Base-by-base conservation (phyloP, 2,113 vertebrate species). In the Chaetops frenatus region DNA sequence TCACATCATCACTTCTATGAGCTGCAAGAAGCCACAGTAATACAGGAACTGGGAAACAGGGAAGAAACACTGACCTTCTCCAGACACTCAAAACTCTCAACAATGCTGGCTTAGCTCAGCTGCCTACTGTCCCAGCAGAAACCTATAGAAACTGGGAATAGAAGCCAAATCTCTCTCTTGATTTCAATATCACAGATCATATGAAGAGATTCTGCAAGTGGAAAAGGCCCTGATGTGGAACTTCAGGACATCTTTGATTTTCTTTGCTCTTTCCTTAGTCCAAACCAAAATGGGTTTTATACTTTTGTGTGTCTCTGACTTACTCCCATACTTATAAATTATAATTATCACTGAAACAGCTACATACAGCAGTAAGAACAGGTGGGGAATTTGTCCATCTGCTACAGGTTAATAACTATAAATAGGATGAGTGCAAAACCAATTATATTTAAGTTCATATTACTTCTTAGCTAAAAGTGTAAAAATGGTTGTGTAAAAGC, bases 311-410 rank as follows among this genome's bases (percentile, higher is more conserved):
- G 50, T 53, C 29, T 31, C 31, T 86, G 10, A 90, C 56, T 84
- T 80, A 72, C 48, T 91, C 73, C 40, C 81, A 67, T 17, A 56
- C 7, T 89, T 66, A 93, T 78, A 92, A 95, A 95, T 91, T 88
- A 78, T 54, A 95, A 90, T 92, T 86, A 92, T 67, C 54, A 94
- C 64, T 95, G 44, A 84, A 97, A 92, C 51, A 93, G 54, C 85
- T 97, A 95, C 57, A 94, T 85, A 48, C 19, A 56, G 57, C 38
- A 91, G 82, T 94, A 76, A 79, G 86, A 97, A 88, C 87, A 97
- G 83, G 91, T 81, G 57, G 65, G 64, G 76, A 91, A 94, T 93
- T 81, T 79, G 40, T 20, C 65, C 90, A 96, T 94, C 86, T 97
- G 91, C 44, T 94, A 79, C 61, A 61, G 54, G 79, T 78, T 92